These are phyloP conservation scores for Karalla daura DNA, from an alignment of 2,797 vertebrate species.

Conservation along the genomic window DNA sequence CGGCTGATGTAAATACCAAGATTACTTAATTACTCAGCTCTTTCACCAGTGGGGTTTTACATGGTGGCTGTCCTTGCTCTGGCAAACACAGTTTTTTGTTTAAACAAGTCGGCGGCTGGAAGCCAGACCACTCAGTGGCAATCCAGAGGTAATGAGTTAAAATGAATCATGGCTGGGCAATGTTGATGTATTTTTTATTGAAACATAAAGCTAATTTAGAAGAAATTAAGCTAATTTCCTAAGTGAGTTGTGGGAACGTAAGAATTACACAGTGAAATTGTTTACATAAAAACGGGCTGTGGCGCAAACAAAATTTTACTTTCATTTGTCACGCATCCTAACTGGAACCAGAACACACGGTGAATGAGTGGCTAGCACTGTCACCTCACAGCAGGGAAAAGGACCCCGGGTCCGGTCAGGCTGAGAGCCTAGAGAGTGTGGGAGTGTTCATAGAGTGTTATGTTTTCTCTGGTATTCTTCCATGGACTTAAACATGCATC, in stretches of 20 bases:
- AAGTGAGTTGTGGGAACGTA: neutral
- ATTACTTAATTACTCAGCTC: constrained; percentile 4
- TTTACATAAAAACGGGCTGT: neutral
- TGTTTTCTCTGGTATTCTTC: too few relatives aligned
- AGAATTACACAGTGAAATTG: neutral
- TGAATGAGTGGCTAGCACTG: too few relatives aligned
- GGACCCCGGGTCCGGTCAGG: too few relatives aligned
- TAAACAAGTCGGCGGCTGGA: neutral
- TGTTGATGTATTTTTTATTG: neutral
- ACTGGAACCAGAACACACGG: too few relatives aligned
- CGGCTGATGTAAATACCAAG: neutral
- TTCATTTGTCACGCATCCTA: too few relatives aligned
- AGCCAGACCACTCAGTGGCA: neutral
- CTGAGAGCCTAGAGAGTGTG: too few relatives aligned
- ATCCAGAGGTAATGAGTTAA: neutral
- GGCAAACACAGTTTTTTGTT: neutral
- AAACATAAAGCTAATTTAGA: neutral
- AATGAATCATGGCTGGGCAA: constrained; percentile 5
- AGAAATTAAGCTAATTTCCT: neutral
- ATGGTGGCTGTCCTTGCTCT: neutral
- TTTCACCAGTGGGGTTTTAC: neutral
- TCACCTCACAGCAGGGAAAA: too few relatives aligned
- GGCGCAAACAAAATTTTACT: neutral
- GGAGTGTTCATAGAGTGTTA: too few relatives aligned
- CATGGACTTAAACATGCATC: too few relatives aligned